phyloP scores from a whole-genome alignment of 1,140 invertebrate species.

The Sinonovacula constricta region DNA sequence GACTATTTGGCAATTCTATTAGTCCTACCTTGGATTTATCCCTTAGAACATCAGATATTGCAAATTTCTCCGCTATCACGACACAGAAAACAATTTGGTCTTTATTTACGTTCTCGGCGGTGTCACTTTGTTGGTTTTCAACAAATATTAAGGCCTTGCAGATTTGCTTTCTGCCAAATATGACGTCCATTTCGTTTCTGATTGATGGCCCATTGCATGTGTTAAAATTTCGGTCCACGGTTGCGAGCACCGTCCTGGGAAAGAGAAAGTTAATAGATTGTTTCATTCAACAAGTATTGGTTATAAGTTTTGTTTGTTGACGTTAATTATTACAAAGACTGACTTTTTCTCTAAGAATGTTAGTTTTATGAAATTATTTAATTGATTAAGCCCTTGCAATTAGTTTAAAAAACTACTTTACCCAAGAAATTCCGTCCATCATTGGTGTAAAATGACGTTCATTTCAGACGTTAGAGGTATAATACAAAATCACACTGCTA shows the following conservation, averaged over 20 bases:
- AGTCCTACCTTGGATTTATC: slow-evolving; percentile 43
- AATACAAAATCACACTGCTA: no score
- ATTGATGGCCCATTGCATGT: slow-evolving; percentile 13
- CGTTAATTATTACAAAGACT: no score
- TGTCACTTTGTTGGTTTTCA: slow-evolving; percentile 26
- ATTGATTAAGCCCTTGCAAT: no score
- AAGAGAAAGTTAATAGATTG: not conserved
- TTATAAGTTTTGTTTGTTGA: no score
- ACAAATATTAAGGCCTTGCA: slow-evolving; percentile 49
- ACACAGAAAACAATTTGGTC: slow-evolving; percentile 40
- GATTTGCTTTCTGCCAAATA: slow-evolving; percentile 41
- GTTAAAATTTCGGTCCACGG: slow-evolving; percentile 37
- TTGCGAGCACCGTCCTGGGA: slow-evolving; percentile 47
- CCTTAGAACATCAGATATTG: slow-evolving; percentile 33
- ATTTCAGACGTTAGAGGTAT: no score
- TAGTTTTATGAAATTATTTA: no score
- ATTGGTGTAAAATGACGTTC: no score
- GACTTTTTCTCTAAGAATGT: no score
- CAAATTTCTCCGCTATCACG: slow-evolving; percentile 42
- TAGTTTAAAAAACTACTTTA: no score
- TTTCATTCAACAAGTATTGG: no score
- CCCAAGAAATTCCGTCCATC: no score
- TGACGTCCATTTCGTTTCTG: slow-evolving; percentile 40
- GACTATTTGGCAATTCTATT: slow-evolving; percentile 49
- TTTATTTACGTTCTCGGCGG: not conserved